Evolutionary conservation across 2,797 vertebrate genomes (phyloP).

Genomic region (Saxicola maurus): DNA sequence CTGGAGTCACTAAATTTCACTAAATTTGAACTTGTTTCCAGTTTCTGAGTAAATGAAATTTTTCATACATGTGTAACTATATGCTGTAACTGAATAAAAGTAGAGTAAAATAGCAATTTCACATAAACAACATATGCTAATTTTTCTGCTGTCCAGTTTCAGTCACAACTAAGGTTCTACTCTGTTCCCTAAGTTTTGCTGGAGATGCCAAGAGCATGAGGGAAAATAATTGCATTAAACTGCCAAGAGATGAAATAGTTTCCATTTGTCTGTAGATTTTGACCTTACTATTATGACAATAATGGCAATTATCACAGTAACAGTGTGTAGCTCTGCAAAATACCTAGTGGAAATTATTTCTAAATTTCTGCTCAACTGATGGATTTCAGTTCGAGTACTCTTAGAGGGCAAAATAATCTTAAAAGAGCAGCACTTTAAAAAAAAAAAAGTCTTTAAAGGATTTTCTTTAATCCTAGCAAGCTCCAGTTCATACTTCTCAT

Average conservation of each 20-base stretch:
- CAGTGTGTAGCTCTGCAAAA: neutral
- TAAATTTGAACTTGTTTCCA: neutral
- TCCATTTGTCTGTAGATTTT: neutral
- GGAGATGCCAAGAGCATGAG: neutral
- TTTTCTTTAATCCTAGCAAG: slow-evolving; percentile 41
- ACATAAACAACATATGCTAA: neutral
- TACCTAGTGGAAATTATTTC: neutral
- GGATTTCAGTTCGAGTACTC: neutral
- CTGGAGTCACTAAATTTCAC: neutral
- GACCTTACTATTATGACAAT: neutral
- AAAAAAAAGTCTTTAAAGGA: neutral
- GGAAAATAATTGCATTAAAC: neutral
- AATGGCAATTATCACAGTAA: neutral
- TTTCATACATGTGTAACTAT: neutral
- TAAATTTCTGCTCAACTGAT: neutral
- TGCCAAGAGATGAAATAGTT: neutral
- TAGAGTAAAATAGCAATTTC: neutral
- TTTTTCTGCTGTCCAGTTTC: neutral
- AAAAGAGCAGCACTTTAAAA: neutral
- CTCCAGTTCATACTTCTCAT: slow-evolving; percentile 18
- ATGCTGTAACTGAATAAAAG: neutral
- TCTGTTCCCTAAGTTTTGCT: neutral
- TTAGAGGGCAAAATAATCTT: slow-evolving; percentile 23
- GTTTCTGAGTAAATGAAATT: neutral
- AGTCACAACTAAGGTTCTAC: neutral